Evolutionary conservation across 2,797 vertebrate species (phyloP), one percentile per base, ranked within the genome.

Genomic region (Urophycis tenuis): DNA sequence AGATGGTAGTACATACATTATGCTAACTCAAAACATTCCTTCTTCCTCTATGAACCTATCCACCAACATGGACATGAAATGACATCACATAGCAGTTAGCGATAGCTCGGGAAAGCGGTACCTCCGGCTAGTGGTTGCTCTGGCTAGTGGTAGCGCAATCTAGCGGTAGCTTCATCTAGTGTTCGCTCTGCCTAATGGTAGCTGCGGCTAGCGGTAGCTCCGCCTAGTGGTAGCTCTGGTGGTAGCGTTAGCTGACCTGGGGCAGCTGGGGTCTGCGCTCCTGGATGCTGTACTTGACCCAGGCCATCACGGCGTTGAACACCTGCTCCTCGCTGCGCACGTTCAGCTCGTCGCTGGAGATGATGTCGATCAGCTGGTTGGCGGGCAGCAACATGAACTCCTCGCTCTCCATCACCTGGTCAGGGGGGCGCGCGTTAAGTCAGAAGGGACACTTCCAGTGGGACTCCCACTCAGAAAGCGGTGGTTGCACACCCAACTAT

Each of bases 281-380:
- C 87, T 99, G 98, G 89, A 99, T 98, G 90, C 97, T 98, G 91
- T 99, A 99, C 80, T 99, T 99, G 74, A 99, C 97, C 98, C 98
- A 99, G 60, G 98, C 97, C 97, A 99, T 99, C 78, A 99, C 97
- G 0, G 98, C 97, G 0, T 95, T 99, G 90, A 99, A 99, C 77
- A 99, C 98, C 88, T 99, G 98, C 88, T 99, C 97, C 78, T 99
- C 98, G 0, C 98, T 99, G 70, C 97, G 96, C 74, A 99, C 98
- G 0, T 99, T 99, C 22, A 99, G 91, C 92, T 99, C 98, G 4
- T 99, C 98, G n/a, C 98, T 99, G 81, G 98, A 99, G 87, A 99
- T 99, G 3, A 99, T 99, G 89, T 99, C 98, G 73, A 99, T 99
- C 80, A 99, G 90, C 88, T 99, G 98, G 86, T 99, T 99, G 89